Evolutionary conservation across 2,797 vertebrate genomes (phyloP).

Genomic region (Cetoscarus ocellatus): DNA sequence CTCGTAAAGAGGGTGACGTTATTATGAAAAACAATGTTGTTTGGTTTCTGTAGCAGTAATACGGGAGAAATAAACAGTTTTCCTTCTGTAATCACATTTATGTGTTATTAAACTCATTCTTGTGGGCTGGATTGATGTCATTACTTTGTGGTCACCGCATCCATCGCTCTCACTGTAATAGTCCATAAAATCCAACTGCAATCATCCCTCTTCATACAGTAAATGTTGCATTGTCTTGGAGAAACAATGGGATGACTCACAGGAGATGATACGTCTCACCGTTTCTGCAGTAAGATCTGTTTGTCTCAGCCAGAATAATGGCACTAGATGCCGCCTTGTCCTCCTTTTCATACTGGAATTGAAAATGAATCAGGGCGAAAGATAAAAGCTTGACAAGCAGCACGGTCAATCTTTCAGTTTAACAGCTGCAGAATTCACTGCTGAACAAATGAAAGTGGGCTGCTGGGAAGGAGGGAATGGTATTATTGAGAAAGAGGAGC

Average conservation of each 20-base stretch:
- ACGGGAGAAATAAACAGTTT: constrained; percentile 59
- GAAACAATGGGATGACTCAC: constrained; percentile 75
- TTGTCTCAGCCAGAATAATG: constrained; percentile 71
- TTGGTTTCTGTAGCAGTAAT: constrained; percentile 48
- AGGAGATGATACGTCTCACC: constrained; percentile 71
- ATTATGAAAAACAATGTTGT: constrained; percentile 48
- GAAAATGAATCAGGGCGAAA: constrained; percentile 83
- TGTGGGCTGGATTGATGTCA: constrained; percentile 53
- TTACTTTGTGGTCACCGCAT: constrained; percentile 63
- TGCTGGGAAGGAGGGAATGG: constrained; percentile 67
- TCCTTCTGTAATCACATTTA: constrained; percentile 57
- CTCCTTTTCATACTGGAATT: constrained; percentile 71
- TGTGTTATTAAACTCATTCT: constrained; percentile 57
- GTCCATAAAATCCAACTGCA: constrained; percentile 75
- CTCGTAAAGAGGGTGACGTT: constrained; percentile 49
- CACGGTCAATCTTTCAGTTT: constrained; percentile 81
- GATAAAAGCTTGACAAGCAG: constrained; percentile 82
- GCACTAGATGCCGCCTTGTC: constrained; percentile 57
- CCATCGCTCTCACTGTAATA: constrained; percentile 69
- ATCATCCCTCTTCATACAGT: constrained; percentile 78
- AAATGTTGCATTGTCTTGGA: constrained; percentile 72
- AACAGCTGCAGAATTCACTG: constrained; percentile 78
- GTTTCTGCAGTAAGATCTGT: constrained; percentile 55
- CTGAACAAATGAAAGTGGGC: constrained; percentile 78
- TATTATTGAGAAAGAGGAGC: constrained; percentile 63